Evolutionary conservation across 2,797 vertebrate genomes (phyloP).

Genomic region (Macropus fuliginosus): DNA sequence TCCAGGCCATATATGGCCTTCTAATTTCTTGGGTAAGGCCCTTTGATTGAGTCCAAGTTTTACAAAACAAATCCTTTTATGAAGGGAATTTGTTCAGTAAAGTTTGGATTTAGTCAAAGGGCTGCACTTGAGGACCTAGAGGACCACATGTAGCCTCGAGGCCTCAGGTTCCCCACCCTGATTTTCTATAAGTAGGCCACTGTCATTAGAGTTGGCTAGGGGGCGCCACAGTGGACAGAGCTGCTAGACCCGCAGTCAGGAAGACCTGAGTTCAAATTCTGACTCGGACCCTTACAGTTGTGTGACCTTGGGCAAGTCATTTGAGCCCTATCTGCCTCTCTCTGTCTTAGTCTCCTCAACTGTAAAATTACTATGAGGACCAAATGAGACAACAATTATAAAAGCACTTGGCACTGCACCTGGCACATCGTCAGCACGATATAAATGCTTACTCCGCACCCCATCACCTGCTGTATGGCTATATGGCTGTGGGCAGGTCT

Average conservation of each 20-base stretch:
- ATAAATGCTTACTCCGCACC: background rate
- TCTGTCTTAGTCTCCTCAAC: background rate
- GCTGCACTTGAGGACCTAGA: no score
- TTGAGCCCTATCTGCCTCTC: background rate
- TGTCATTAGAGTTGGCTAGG: background rate
- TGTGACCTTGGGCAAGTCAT: background rate
- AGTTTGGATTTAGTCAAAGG: no score
- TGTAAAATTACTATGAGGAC: background rate
- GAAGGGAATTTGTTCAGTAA: no score
- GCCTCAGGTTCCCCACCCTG: no score
- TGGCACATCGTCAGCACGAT: background rate
- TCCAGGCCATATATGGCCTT: no score
- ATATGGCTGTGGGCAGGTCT: background rate
- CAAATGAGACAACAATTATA: background rate
- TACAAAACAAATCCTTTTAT: no score
- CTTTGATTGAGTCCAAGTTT: no score
- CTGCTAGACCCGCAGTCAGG: background rate
- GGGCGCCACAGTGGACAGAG: background rate
- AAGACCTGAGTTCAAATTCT: background rate
- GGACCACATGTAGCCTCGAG: no score
- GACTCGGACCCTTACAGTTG: no score
- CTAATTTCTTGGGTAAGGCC: no score
- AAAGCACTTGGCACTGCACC: background rate
- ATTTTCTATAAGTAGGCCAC: background rate
- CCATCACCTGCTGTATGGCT: fast-evolving